Evolutionary conservation across 1,140 invertebrate genomes (phyloP).

Genomic region (Galleria mellonella): DNA sequence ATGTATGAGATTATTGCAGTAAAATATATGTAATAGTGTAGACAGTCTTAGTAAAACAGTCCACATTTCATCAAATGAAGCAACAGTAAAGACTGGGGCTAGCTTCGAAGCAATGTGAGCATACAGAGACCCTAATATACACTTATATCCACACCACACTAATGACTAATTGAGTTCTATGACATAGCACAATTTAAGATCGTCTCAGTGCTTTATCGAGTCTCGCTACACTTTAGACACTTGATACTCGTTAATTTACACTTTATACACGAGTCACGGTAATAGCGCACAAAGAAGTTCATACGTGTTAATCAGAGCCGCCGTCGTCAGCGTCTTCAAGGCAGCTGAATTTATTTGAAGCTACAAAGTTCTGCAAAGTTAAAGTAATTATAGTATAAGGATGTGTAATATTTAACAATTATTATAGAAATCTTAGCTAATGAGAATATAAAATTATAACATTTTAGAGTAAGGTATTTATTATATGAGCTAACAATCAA

Average conservation of each 20-base stretch:
- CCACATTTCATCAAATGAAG: conserved; percentile 1
- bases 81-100: conserved; percentile 48
- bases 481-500: too few relatives aligned
- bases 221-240: conserved; percentile 33
- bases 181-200: conserved; percentile 45
- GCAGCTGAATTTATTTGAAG: conserved; percentile 77
- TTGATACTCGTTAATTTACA: conserved; percentile 63
- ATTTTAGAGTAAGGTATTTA: too few relatives aligned
- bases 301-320: conserved; percentile 49
- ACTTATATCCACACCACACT: conserved; percentile 49
- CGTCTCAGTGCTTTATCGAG: conserved; percentile 31
- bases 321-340: conserved; percentile 63
- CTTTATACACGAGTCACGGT: conserved; percentile 59
- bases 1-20: too few relatives aligned
- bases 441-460: too few relatives aligned
- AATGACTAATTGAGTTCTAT: conserved; percentile 45
- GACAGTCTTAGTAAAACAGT: too few relatives aligned
- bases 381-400: conserved; percentile 14
- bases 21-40: too few relatives aligned
- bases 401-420: background rate
- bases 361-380: conserved; percentile 77
- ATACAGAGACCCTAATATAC: conserved; percentile 47
- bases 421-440: too few relatives aligned
- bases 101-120: conserved; percentile 41
- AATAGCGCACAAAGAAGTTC: conserved; percentile 24